Base-by-base conservation (phyloP, 2,113 vertebrate species). In the Boleophthalmus pectinirostris region DNA sequence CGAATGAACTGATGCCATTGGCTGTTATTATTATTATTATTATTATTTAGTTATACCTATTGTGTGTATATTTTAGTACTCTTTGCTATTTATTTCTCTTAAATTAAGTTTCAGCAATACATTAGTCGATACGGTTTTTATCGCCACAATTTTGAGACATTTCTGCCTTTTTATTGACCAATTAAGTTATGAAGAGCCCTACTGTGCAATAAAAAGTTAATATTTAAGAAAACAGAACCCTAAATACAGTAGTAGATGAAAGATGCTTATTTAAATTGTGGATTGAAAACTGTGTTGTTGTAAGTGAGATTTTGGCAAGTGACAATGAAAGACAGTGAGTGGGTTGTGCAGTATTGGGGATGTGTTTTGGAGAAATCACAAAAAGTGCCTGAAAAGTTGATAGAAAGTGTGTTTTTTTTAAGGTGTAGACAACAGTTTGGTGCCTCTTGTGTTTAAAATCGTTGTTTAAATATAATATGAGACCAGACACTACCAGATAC, bases 201-300 rank as follows among this genome's bases (percentile, higher is more conserved):
- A 91, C 88, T 88, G 95, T 95, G 94, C 93, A 96, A 95, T 96
- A 94, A 94, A 87, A 84, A 12, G 23, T 83, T 70, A 93, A 91
- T 78, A 85, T 5, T 85, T 86, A 91, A 85, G 86, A 86, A 77
- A 85, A 80, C 15, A 20, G 58, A 69, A 78, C 12, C 12, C 67
- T 76, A 90, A 88, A 94, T 90, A 29, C 29, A 29, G 29, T 29
- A 29, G 29, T 29, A 77, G 49, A 3, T 47, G 25, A 64, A 16
- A 70, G 69, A 35, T 2, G 21, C 71, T 72, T 71, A 54, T 54
- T 54, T 54, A 21, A 65, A 66, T 74, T 8, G 38, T 11, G 38
- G 38, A 43, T 5, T 25, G 14, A 63, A 43, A 23, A 38, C 14
- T 0, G 51, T 74, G 2, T 77, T 43, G 10, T 69, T 64, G 1